Evolutionary conservation across 2,888 invertebrate genomes (phyloP).

Genomic region (Petrolisthes cinctipes): DNA sequence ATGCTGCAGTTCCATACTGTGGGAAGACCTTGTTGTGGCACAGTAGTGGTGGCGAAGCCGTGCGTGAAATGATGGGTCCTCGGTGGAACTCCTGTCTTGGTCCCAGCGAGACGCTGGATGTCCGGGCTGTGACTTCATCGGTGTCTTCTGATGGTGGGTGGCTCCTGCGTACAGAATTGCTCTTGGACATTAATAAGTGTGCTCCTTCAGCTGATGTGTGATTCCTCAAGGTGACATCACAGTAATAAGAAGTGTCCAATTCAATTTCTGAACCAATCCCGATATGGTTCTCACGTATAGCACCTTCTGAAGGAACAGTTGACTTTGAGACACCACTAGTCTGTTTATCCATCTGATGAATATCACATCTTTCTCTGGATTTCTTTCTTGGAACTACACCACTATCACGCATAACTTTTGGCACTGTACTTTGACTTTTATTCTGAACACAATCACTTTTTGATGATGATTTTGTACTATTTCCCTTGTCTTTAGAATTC

Average conservation of each 20-base stretch:
- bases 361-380: constrained; percentile 22
- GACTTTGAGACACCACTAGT: constrained; percentile 13
- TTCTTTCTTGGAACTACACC: constrained; percentile 33
- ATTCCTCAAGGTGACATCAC: neutral
- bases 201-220: neutral
- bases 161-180: constrained; percentile 25
- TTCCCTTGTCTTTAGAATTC: constrained; percentile 27
- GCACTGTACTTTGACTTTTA: constrained; percentile 32
- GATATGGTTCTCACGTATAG: constrained; percentile 32
- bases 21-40: constrained; percentile 57
- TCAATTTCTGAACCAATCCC: constrained; percentile 17
- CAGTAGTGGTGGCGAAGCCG: constrained; percentile 41
- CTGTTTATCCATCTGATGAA: neutral
- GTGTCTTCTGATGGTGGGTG: constrained; percentile 17
- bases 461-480: constrained; percentile 55
- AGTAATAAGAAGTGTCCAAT: constrained; percentile 13
- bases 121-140: constrained; percentile 20
- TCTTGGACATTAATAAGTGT: constrained; percentile 25
- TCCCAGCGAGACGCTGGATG: constrained; percentile 25
- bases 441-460: constrained; percentile 40
- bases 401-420: constrained; percentile 34
- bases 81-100: constrained; percentile 23
- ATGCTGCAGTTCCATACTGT: constrained; percentile 8
- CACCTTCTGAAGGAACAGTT: constrained; percentile 2
- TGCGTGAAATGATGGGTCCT: constrained; percentile 15